These are phyloP conservation scores for Erpobdella octoculata DNA, from an alignment of 2,888 invertebrate species.

Conservation along the genomic window DNA sequence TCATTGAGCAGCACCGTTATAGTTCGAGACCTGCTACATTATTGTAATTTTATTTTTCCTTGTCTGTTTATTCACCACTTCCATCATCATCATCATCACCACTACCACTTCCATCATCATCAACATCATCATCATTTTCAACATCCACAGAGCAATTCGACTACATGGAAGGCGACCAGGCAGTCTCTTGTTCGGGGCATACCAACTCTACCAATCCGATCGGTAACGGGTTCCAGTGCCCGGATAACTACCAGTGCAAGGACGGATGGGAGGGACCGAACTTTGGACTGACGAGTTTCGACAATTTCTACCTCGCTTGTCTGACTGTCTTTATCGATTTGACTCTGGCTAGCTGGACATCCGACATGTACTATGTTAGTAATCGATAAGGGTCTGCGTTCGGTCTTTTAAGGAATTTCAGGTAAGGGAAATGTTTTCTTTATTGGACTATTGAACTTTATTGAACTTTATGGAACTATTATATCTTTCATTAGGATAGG, in stretches of 20 bases:
- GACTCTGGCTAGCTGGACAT: slow-evolving; percentile 89
- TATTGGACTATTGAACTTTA: too few relatives aligned
- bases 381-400: too few relatives aligned
- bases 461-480: too few relatives aligned
- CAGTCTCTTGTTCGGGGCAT: slow-evolving; percentile 13
- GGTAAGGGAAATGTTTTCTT: too few relatives aligned
- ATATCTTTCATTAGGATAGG: too few relatives aligned
- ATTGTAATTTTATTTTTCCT: too few relatives aligned
- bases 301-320: slow-evolving; percentile 29
- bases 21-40: too few relatives aligned
- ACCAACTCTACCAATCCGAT: neutral
- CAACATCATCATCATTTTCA: neutral
- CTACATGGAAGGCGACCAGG: slow-evolving; percentile 9
- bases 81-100: too few relatives aligned
- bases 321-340: slow-evolving; percentile 31
- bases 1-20: too few relatives aligned
- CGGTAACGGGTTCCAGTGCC: slow-evolving; percentile 45
- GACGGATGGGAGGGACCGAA: slow-evolving; percentile 57
- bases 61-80: too few relatives aligned
- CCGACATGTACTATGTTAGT: slow-evolving; percentile 96
- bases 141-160: slow-evolving; percentile 6
- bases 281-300: slow-evolving; percentile 85
- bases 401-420: too few relatives aligned
- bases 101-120: neutral
- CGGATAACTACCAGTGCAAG: slow-evolving; percentile 42